These are phyloP conservation scores for Daphoenositta chrysoptera DNA, from an alignment of 2,113 vertebrate genomes.

Conservation along the genomic window DNA sequence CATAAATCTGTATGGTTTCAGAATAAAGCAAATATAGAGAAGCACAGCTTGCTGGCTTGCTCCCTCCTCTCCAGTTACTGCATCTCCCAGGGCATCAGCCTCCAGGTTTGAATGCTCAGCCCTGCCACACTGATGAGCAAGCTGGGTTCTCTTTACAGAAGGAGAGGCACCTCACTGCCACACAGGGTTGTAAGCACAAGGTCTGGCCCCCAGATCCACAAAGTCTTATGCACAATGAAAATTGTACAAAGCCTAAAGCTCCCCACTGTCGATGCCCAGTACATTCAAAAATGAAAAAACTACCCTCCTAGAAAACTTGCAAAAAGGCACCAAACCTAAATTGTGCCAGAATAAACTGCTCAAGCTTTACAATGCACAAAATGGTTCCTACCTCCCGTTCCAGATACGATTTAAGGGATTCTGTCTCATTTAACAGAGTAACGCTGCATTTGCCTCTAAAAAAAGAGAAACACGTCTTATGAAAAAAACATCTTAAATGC, in stretches of 20 bases:
- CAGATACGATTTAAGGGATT: slow-evolving; percentile 94
- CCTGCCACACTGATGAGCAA: not conserved
- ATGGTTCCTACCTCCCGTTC: slow-evolving; percentile 87
- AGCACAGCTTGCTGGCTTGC: not conserved
- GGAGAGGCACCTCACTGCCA: not conserved
- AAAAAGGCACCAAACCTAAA: not conserved
- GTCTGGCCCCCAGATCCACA: not conserved
- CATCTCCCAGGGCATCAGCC: not conserved
- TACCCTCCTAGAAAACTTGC: not conserved
- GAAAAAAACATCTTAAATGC: not conserved
- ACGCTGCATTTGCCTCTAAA: slow-evolving; percentile 96
- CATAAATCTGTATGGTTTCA: not conserved
- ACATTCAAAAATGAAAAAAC: not conserved
- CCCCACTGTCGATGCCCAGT: not conserved
- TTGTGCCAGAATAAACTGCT: not conserved
- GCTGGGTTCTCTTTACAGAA: not conserved
- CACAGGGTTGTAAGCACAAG: not conserved
- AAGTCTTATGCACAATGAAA: not conserved
- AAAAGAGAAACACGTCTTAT: slow-evolving; percentile 12
- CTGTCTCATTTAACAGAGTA: slow-evolving; percentile 94
- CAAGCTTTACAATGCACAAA: slow-evolving; percentile 8
- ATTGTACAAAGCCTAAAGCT: not conserved
- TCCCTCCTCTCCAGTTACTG: not conserved
- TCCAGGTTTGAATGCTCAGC: not conserved
- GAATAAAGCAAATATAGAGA: not conserved